Conservation (phyloP, 2,113 vertebrate species). For the Peromyscus californicus region DNA sequence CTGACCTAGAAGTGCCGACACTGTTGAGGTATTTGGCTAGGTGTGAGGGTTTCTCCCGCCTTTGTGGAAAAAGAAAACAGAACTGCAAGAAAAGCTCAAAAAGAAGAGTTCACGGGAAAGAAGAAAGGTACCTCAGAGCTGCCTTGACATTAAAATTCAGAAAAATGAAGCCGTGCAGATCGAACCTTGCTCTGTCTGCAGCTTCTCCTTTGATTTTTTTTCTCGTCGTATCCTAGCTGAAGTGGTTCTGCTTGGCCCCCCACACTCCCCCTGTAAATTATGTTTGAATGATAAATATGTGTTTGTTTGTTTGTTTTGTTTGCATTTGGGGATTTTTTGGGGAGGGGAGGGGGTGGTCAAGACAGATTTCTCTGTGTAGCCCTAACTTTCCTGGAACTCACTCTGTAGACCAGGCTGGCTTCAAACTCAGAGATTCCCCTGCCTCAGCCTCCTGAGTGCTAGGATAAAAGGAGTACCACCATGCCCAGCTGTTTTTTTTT, state of each 20-base stretch:
- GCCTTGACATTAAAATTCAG: not conserved
- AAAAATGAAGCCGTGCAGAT: not conserved
- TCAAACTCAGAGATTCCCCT: not conserved
- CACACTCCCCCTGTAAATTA: not conserved
- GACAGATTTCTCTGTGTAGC: not conserved
- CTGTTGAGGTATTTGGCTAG: not conserved
- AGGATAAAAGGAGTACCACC: not conserved
- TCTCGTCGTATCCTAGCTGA: not conserved
- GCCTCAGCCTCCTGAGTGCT: not conserved
- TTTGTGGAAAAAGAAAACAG: slow-evolving; percentile 1
- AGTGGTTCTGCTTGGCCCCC: not conserved
- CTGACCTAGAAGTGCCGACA: not conserved
- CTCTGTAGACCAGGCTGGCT: not conserved
- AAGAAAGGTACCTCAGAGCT: not conserved
- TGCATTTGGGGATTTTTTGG: not conserved
- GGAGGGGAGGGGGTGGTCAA: not conserved
- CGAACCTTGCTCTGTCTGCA: not conserved
- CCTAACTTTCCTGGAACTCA: not conserved
- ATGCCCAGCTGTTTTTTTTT: not conserved
- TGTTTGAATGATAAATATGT: not conserved
- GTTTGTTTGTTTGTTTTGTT: not conserved
- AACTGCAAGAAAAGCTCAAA: not conserved
- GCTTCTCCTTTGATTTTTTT: not conserved
- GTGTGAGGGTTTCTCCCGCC: not conserved
- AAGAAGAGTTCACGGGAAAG: not conserved